phyloP scores from a whole-genome alignment of 2,113 vertebrate species.

The Scophthalmus maximus region DNA sequence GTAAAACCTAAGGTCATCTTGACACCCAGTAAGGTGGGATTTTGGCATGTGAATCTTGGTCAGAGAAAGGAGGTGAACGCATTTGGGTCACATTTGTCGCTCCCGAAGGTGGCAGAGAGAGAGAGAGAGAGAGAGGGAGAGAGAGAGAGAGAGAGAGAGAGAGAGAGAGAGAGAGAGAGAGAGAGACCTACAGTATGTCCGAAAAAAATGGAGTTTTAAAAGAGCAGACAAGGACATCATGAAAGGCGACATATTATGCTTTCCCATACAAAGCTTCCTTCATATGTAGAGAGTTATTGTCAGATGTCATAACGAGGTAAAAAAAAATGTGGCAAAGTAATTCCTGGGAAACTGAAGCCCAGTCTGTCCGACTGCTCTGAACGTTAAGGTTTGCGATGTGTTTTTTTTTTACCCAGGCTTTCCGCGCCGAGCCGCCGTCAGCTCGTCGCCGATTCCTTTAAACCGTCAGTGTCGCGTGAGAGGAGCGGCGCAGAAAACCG shows the following conservation, averaged over 20 bases:
- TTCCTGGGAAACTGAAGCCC: too few species aligned
- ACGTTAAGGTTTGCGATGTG: too few species aligned
- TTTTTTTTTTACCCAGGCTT: too few species aligned
- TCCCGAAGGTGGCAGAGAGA: slow-evolving; percentile 24
- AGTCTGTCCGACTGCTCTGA: too few species aligned
- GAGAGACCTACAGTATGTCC: not conserved
- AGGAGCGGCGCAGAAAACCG: too few species aligned
- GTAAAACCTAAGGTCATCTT: slow-evolving; percentile 56
- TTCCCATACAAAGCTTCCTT: too few species aligned
- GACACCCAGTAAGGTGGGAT: slow-evolving; percentile 45
- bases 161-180: slow-evolving; percentile 5
- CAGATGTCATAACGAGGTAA: too few species aligned
- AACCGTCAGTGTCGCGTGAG: too few species aligned
- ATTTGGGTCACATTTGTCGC: slow-evolving; percentile 36
- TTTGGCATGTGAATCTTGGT: slow-evolving; percentile 43
- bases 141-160: slow-evolving; percentile 13
- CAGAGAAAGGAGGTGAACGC: slow-evolving; percentile 40
- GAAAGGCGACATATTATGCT: not conserved
- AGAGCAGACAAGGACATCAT: not conserved
- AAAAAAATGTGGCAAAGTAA: too few species aligned
- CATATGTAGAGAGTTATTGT: too few species aligned
- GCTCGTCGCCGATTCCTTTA: too few species aligned
- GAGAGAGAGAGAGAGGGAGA: slow-evolving; percentile 17
- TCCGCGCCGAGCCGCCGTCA: too few species aligned
- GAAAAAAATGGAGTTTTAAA: not conserved